phyloP scores from a whole-genome alignment of 1,140 invertebrate species.

The Halictus rubicundus region DNA sequence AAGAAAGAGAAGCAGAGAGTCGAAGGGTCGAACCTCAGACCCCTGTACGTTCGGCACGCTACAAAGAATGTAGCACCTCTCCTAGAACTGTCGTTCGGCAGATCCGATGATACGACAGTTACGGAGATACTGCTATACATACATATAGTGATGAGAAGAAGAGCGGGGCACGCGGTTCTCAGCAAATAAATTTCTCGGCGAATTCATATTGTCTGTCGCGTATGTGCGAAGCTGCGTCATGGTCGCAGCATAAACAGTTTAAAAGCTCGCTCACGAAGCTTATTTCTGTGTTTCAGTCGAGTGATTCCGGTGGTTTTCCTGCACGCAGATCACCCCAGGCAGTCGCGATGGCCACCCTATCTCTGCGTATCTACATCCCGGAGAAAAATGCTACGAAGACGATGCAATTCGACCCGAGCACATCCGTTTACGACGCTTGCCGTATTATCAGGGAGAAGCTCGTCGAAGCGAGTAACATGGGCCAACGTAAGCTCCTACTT shows the following conservation, averaged over 20 bases:
- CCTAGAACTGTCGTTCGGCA: too few relatives aligned
- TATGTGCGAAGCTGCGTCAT: too few relatives aligned
- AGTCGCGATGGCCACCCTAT: constrained; percentile 87
- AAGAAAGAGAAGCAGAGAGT: too few relatives aligned
- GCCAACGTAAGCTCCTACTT: constrained; percentile 86
- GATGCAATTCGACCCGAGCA: constrained; percentile 98
- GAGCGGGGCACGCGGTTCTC: too few relatives aligned
- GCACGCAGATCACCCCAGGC: constrained; percentile 67
- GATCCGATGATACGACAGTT: too few relatives aligned
- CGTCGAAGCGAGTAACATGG: constrained; percentile 89
- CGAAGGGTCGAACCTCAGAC: too few relatives aligned
- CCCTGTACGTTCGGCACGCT: too few relatives aligned
- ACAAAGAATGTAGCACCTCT: too few relatives aligned
- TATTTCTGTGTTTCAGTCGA: constrained; percentile 70
- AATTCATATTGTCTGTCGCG: background rate
- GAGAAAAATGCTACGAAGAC: constrained; percentile 97
- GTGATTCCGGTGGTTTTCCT: constrained; percentile 73
- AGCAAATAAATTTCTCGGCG: background rate
- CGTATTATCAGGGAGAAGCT: constrained; percentile 97
- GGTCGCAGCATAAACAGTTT: background rate
- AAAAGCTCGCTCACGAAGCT: background rate
- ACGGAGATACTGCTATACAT: too few relatives aligned
- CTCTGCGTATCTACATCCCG: constrained; percentile 96
- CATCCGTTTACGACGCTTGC: constrained; percentile 96
- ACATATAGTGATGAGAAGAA: too few relatives aligned